A percentile compares a stretch with the other conserved stretches of the same genome.
Evolutionary conservation across 2,113 vertebrate species (phyloP).

Genomic region (Mellivora capensis): DNA sequence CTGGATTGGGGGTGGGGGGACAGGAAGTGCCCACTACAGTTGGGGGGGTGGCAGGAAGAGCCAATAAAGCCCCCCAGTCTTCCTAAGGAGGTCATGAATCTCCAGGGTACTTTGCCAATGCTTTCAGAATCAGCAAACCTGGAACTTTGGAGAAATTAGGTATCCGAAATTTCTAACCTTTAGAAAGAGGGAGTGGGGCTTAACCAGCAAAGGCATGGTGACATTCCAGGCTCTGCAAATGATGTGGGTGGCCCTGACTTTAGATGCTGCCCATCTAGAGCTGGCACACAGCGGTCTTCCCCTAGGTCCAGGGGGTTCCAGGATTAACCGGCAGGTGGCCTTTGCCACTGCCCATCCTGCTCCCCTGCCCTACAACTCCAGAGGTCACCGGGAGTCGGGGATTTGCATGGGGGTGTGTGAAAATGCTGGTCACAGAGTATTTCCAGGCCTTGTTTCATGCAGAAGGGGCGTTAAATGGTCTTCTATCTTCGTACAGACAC

Average conservation of each 20-base stretch:
- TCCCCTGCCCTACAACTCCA: not conserved
- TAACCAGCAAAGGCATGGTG: not conserved
- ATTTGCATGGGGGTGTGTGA: not conserved
- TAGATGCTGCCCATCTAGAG: not conserved
- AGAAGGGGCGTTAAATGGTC: not conserved
- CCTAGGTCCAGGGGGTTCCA: not conserved
- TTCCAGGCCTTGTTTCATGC: not conserved
- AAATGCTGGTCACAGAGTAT: not conserved
- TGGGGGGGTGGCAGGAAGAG: not conserved
- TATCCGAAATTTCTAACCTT: not conserved
- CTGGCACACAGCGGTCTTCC: not conserved
- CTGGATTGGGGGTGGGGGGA: not conserved
- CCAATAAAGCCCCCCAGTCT: not conserved
- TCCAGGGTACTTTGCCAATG: not conserved
- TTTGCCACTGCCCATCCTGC: not conserved
- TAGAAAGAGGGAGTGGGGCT: not conserved
- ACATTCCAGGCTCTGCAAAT: not conserved
- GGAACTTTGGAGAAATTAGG: not conserved
- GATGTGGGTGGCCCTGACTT: rapidly evolving
- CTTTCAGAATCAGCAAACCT: not conserved
- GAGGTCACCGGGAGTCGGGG: not conserved
- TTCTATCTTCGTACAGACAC: not conserved
- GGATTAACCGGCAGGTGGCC: not conserved
- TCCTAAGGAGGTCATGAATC: not conserved
- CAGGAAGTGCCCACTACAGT: not conserved